These are phyloP conservation scores for Mustela nigripes DNA, from an alignment of 2,113 vertebrate genomes.

Conservation along the genomic window DNA sequence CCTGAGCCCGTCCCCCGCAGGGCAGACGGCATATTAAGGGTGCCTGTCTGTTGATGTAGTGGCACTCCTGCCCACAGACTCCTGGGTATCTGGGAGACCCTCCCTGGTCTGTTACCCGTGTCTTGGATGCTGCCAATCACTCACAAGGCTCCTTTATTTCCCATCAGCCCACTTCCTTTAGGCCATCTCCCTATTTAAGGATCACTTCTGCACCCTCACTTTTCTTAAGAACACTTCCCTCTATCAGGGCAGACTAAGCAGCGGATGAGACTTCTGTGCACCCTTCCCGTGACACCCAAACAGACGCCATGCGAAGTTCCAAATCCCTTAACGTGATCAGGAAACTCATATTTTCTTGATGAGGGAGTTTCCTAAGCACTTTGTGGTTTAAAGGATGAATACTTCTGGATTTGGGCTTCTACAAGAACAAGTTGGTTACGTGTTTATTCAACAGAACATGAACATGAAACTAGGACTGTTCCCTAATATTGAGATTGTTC, in stretches of 20 bases:
- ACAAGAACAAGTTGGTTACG: not conserved
- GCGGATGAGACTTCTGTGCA: not conserved
- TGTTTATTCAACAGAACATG: not conserved
- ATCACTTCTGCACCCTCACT: not conserved
- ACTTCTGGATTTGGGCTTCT: not conserved
- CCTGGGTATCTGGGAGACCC: rapidly evolving
- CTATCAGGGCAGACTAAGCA: not conserved
- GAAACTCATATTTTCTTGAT: not conserved
- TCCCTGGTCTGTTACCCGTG: rapidly evolving
- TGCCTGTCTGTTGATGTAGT: rapidly evolving
- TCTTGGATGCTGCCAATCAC: rapidly evolving
- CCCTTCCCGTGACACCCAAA: not conserved
- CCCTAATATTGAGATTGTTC: not conserved
- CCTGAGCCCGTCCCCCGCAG: rapidly evolving
- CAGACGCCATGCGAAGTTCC: not conserved
- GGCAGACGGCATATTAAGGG: not conserved
- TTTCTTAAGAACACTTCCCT: not conserved
- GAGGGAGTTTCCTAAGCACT: not conserved
- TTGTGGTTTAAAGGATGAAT: not conserved
- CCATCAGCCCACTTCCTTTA: not conserved
- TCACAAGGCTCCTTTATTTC: not conserved
- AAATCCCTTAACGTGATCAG: no score
- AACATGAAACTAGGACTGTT: not conserved
- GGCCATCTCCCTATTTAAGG: no score
- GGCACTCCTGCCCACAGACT: no score